Base-by-base conservation (phyloP, 2,113 vertebrate species). In the Amazona vittata region DNA sequence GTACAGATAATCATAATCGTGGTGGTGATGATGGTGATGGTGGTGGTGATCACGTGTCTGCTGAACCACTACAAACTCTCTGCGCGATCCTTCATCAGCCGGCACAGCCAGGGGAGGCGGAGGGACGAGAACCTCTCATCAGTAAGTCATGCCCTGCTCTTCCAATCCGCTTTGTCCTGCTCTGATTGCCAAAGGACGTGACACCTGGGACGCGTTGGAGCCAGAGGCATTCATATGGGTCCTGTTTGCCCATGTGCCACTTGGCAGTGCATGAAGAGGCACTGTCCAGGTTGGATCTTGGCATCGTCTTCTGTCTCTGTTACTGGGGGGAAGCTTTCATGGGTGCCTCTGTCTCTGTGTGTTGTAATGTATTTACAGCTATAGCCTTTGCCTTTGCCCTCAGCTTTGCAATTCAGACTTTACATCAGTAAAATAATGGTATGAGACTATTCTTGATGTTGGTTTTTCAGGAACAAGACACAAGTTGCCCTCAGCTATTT, bases 11-110 rank as follows among this genome's bases (percentile, higher is more conserved):
- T 99, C 97, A 98, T 99, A 97, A 99, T 99, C 80, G 99, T 99
- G 93, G 98, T 99, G 98, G 99, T 99, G 92, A 99, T 99, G 99
- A 99, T 99, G 99, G 99, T 99, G 92, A 99, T 99, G 99, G 99
- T 99, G 96, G 99, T 99, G 86, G 99, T 99, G 96, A 99, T 99
- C 98, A 99, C 99, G 3, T 99, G 99, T 52, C 98, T 99, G 98
- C 98, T 99, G 78, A 99, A 99, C 98, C 99, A 99, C 98, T 99
- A 99, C 98, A 99, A 99, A 89, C 98, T 99, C 49, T 99, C 99
- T 2, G 99, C 99, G 0, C 99, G 98, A 64, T 99, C 99, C 64
- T 98, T 99, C 95, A 98, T 99, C 94, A 98, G 98, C 97, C 98
- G 99, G 73, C 99, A 99, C 97, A 97, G 98, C 97, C 98, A 98